Evolutionary conservation across 2,797 vertebrate genomes (phyloP), one percentile per base, ranked within the genome.

Genomic region (Mus caroli): DNA sequence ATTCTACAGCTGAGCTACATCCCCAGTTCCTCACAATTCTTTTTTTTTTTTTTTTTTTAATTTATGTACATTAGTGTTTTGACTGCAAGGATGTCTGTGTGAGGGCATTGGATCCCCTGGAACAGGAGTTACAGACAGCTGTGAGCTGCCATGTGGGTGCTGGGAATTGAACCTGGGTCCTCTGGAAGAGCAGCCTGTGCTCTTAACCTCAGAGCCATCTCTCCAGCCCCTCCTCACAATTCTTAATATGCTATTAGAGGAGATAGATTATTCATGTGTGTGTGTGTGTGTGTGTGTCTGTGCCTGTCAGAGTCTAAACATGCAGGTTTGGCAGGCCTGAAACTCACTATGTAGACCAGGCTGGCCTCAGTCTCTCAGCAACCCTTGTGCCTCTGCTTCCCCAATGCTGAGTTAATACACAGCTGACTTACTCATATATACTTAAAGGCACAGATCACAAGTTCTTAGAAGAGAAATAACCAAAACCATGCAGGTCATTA

Each of bases 401-500:
- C 9, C 34, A 71, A 14, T 54, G 67, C 46, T 54, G 28, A 69
- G 46, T 24, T 54, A 26, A 37, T 64, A 37, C 20, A 34, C 4
- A n/a, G 22, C 24, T 54, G 34, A 69, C n/a, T 56, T 56, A 64
- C 37, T 83, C 56, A 2, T 14, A 28, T 20, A 34, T 54, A 20
- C 46, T 40, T 92, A 5, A 73, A 88, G 87, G 6, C 52, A 19
- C 62, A 40, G 71, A 60, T n/a, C 40, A 34, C 52, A 46, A 78
- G 43, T 79, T 37, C 52, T 90, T 80, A 82, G 8, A 90, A 92
- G 83, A 95, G 82, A 94, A 92, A 78, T 75, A 46, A 76, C 82
- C 43, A 46, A 88, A 95, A 94, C 67, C 83, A 93, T 2, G 4
- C 50, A 89, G n/a, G 62, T 31, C 50, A 12, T 77, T 67, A 67